These are phyloP conservation scores for Accipiter cooperii DNA, from an alignment of 2,113 vertebrate species.

Conservation along the genomic window DNA sequence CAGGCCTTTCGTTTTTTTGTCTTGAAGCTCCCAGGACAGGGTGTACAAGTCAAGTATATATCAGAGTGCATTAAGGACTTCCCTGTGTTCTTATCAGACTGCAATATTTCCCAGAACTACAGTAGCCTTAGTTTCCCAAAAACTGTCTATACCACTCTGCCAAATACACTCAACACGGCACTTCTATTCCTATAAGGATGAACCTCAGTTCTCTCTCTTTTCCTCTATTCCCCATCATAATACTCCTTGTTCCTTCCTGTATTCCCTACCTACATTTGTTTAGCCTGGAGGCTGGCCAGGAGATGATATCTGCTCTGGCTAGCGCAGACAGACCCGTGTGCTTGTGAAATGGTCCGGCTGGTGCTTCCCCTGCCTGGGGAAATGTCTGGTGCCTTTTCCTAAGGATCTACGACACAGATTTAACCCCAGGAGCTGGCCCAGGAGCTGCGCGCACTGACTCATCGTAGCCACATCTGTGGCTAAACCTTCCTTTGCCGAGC, in stretches of 20 bases:
- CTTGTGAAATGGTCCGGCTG: background rate
- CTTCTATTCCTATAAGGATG: background rate
- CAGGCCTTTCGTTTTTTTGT: background rate
- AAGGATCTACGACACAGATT: accelerated
- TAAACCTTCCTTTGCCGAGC: background rate
- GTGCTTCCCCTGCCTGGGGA: background rate
- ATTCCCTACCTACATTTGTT: background rate
- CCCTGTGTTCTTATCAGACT: background rate
- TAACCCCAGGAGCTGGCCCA: background rate
- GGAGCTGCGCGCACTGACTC: background rate
- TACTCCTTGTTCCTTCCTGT: background rate
- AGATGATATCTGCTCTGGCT: background rate
- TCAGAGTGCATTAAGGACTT: background rate
- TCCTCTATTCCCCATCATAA: background rate
- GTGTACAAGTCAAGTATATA: background rate
- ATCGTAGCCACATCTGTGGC: background rate
- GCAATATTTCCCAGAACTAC: background rate
- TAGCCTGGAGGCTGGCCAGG: background rate
- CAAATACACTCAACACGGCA: background rate
- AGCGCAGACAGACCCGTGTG: background rate
- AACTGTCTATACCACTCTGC: background rate
- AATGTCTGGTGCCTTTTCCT: background rate
- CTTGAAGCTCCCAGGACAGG: background rate
- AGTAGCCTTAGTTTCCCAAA: background rate
- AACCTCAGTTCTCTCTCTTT: background rate